Evolutionary conservation across 2,797 vertebrate genomes (phyloP).

Genomic region (Enteromius thamalakanensis): DNA sequence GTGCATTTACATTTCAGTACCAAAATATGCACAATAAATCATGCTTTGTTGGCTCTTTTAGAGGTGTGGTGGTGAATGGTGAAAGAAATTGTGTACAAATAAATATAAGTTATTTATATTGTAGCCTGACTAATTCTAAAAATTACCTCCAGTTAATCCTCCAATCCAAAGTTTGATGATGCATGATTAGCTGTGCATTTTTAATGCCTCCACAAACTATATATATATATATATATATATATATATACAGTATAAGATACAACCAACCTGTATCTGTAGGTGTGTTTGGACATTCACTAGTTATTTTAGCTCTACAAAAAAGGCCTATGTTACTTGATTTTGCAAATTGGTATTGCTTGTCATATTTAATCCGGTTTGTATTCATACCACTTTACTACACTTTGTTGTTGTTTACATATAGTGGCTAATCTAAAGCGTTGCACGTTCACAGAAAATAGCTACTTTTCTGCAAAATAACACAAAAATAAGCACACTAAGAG

Average conservation of each 20-base stretch:
- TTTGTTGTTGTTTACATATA: neutral
- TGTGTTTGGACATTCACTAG: too few species aligned
- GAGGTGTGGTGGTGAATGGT: neutral
- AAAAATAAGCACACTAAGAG: neutral
- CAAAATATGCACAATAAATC: constrained; percentile 59
- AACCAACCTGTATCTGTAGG: too few species aligned
- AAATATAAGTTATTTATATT: neutral
- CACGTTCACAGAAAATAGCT: neutral
- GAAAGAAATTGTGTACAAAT: neutral
- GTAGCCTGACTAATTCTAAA: neutral
- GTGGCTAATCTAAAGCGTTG: neutral
- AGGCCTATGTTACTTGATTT: too few species aligned
- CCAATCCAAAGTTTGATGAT: neutral
- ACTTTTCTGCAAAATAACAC: neutral
- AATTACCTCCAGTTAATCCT: neutral
- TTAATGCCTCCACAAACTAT: too few species aligned
- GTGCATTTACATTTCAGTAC: constrained; percentile 47
- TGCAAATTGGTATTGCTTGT: too few species aligned
- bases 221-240: too few species aligned
- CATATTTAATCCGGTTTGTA: too few species aligned
- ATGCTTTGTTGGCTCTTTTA: constrained; percentile 41
- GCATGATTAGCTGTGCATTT: too few species aligned
- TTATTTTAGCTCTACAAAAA: too few species aligned
- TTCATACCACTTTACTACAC: neutral
- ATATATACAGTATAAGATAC: too few species aligned